phyloP scores from a whole-genome alignment of 1,140 invertebrate genomes.

The Pseudomyrmex sp. region DNA sequence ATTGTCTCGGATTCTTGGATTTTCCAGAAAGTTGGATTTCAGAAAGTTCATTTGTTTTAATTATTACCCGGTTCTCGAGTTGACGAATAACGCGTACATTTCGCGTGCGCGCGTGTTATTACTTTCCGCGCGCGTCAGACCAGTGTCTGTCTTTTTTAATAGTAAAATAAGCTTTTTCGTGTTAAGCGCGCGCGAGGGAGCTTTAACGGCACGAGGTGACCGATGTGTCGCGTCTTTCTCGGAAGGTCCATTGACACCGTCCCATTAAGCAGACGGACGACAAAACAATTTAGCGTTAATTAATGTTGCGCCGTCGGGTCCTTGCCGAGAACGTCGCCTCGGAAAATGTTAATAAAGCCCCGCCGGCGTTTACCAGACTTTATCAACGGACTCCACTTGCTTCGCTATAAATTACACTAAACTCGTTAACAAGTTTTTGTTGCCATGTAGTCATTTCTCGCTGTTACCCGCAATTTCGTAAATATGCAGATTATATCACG shows the following conservation, averaged over 20 bases:
- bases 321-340: conserved; percentile 8
- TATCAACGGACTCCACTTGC: background rate
- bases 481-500: background rate
- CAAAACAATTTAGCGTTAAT: conserved; percentile 78
- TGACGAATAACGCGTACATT: conserved; percentile 44
- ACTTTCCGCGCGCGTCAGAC: conserved; percentile 13
- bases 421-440: background rate
- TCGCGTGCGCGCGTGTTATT: conserved; percentile 35
- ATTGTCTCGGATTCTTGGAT: conserved; percentile 7
- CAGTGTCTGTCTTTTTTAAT: conserved; percentile 7
- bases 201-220: conserved; percentile 47
- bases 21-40: conserved; percentile 9
- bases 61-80: conserved; percentile 3
- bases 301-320: conserved; percentile 68
- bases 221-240: conserved; percentile 67
- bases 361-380: background rate
- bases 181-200: conserved; percentile 22
- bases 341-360: conserved; percentile 45
- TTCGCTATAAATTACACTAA: conserved; percentile 6
- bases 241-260: conserved; percentile 77
- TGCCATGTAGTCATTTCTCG: background rate
- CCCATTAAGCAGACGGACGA: conserved; percentile 73
- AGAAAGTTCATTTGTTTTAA: conserved; percentile 11
- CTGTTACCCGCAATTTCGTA: background rate
- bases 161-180: conserved; percentile 54